phyloP scores from a whole-genome alignment of 2,113 vertebrate genomes.

The Planiliza haematocheilus region DNA sequence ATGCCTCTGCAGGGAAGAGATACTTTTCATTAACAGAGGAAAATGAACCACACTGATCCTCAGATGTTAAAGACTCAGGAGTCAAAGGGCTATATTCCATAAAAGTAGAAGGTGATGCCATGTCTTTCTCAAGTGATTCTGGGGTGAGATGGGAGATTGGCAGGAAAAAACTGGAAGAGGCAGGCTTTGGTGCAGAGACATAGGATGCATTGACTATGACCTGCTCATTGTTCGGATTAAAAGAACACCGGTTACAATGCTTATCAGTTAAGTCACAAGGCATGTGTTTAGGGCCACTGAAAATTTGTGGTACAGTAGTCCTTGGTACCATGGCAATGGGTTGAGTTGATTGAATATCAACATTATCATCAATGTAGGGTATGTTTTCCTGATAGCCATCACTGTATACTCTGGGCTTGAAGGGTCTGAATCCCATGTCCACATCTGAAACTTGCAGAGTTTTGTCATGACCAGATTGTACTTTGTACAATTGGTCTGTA shows the following conservation, averaged over 20 bases:
- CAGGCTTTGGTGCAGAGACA: slow-evolving; percentile 5
- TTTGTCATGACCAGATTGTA: slow-evolving; percentile 26
- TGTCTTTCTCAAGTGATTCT: slow-evolving; percentile 26
- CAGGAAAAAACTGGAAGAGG: slow-evolving; percentile 22
- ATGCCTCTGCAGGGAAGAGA: slow-evolving; percentile 24
- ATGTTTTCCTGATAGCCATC: slow-evolving; percentile 27
- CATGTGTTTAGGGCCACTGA: slow-evolving; percentile 29
- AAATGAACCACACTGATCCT: slow-evolving; percentile 21
- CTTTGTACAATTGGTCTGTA: slow-evolving; percentile 22
- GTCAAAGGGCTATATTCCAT: slow-evolving; percentile 22
- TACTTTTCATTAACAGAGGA: slow-evolving; percentile 25
- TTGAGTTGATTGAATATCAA: slow-evolving; percentile 24
- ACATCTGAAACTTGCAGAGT: slow-evolving; percentile 13
- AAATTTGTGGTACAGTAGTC: slow-evolving; percentile 6
- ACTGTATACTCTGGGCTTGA: slow-evolving; percentile 25
- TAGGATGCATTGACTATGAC: slow-evolving; percentile 5
- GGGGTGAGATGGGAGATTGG: slow-evolving; percentile 2
- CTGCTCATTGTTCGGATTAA: slow-evolving; percentile 32
- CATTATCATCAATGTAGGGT: slow-evolving; percentile 72
- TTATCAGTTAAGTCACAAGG: slow-evolving; percentile 67
- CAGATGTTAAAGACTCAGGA: slow-evolving; percentile 34
- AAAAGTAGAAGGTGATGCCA: slow-evolving; percentile 18
- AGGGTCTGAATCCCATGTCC: slow-evolving; percentile 25
- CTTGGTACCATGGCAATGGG: slow-evolving; percentile 7
- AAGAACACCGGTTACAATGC: slow-evolving; percentile 5